Base-by-base conservation (phyloP, 92 coral and sea anemone genomes). In the Siderastrea radians region DNA sequence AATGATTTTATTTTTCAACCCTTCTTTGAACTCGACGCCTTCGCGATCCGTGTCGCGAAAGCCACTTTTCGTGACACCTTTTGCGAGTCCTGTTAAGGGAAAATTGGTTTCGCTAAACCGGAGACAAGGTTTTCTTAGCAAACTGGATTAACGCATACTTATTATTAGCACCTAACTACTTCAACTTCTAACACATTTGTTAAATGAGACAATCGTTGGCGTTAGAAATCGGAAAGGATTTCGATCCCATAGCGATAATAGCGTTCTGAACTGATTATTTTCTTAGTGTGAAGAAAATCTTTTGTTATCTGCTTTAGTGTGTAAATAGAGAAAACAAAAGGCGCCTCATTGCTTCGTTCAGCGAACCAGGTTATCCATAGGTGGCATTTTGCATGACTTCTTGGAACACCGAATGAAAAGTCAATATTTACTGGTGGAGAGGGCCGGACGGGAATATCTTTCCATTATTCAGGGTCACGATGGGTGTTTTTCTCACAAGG, bases 241-340 rank as follows among this genome's bases (percentile, higher is more conserved):
- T 82, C 69, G 71, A 82, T 54, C 85, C 67, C 15, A 10, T 49
- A 52, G 59, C 19, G 70, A 2, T 47, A 57, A 60, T n/a, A 74
- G 79, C 16, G 38, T 47, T 26, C 38, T 26, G 38, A 74, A 14
- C 14, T 71, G 55, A 71, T 71, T 66, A 5, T 59, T 15, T 53
- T 43, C 17, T 74, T 74, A 50, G 48, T 10, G 19, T 54, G 47
- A 53, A 64, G 11, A 44, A 77, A 55, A 44, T 46, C 49, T 46
- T 10, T 13, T 54, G 8, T 82, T 55, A 82, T 82, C 86, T 70
- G 57, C 78, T 82, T 70, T 55, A 12, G 12, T 53, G 15, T 5
- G 7, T 81, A 26, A 45, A 82, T 5, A 46, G 77, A 55, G 52
- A 55, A 49, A 49, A 45, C 9, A 51, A 57, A 61, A n/a, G 16